phyloP scores from a whole-genome alignment of 2,113 vertebrate species.

The Enhydra lutris region DNA sequence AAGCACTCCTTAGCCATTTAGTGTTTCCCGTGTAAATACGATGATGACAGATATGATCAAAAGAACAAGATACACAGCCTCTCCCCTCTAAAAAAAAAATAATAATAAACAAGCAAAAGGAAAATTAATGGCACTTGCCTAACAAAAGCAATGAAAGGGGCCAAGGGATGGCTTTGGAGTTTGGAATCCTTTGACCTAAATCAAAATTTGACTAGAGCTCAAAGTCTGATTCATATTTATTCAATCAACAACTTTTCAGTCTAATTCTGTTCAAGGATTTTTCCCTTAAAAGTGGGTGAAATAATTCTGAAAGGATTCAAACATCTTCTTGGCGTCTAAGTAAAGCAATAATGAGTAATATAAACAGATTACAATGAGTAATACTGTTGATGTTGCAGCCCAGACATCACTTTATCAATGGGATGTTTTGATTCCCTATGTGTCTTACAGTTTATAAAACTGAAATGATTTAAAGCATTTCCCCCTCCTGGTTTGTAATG shows the following conservation, averaged over 20 bases:
- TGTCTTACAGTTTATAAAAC: slow-evolving; percentile 27
- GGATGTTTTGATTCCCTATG: neutral
- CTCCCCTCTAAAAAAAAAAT: neutral
- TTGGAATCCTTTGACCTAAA: neutral
- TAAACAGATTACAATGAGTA: slow-evolving; percentile 27
- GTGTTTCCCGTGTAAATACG: neutral
- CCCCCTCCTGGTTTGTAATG: neutral
- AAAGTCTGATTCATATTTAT: neutral
- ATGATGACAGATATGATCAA: neutral
- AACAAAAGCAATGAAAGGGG: neutral
- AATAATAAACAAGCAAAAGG: neutral
- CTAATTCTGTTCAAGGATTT: slow-evolving; percentile 27
- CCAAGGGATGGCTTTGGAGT: neutral
- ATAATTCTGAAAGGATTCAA: neutral
- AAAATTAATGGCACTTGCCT: neutral
- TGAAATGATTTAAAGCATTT: neutral
- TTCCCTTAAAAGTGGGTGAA: neutral
- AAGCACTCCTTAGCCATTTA: neutral
- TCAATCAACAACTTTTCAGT: slow-evolving; percentile 21
- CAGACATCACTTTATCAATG: slow-evolving; percentile 1
- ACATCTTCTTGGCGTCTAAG: neutral
- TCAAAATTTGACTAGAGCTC: neutral
- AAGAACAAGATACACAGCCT: neutral
- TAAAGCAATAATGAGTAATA: slow-evolving; percentile 2
- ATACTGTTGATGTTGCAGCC: neutral